phyloP scores from a whole-genome alignment of 2,888 invertebrate genomes.

The Patella depressa region DNA sequence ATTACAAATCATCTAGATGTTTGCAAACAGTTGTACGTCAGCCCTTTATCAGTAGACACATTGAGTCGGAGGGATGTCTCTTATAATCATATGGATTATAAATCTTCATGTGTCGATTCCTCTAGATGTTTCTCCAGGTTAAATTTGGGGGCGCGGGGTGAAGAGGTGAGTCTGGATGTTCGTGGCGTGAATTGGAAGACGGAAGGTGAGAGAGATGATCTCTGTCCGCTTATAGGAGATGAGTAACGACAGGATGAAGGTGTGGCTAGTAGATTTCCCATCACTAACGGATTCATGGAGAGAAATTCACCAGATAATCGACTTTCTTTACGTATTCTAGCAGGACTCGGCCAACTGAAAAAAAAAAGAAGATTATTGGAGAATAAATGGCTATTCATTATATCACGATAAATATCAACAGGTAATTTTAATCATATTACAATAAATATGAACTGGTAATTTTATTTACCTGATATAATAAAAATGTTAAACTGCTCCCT shows the following conservation, averaged over 20 bases:
- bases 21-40: too few species aligned
- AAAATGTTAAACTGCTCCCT: too few species aligned
- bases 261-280: slow-evolving; percentile 15
- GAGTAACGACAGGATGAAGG: slow-evolving; percentile 14
- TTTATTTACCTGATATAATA: too few species aligned
- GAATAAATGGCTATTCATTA: not conserved
- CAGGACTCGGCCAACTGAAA: slow-evolving; percentile 59
- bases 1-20: too few species aligned
- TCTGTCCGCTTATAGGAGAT: slow-evolving; percentile 16
- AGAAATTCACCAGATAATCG: slow-evolving; percentile 37
- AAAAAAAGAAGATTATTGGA: slow-evolving; percentile 1
- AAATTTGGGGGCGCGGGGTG: not conserved
- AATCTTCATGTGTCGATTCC: not conserved
- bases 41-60: too few species aligned
- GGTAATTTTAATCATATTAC: too few species aligned
- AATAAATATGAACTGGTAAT: too few species aligned
- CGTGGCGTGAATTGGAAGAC: not conserved
- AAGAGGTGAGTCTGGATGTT: not conserved
- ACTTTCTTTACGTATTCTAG: slow-evolving; percentile 38
- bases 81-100: not conserved
- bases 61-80: too few species aligned
- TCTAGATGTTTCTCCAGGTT: slow-evolving; percentile 8
- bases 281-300: not conserved
- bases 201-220: slow-evolving; percentile 15
- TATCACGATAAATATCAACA: not conserved